Evolutionary conservation across 2,888 invertebrate genomes (phyloP), one percentile per base, ranked within the genome.

Genomic region (Anodontia alba): DNA sequence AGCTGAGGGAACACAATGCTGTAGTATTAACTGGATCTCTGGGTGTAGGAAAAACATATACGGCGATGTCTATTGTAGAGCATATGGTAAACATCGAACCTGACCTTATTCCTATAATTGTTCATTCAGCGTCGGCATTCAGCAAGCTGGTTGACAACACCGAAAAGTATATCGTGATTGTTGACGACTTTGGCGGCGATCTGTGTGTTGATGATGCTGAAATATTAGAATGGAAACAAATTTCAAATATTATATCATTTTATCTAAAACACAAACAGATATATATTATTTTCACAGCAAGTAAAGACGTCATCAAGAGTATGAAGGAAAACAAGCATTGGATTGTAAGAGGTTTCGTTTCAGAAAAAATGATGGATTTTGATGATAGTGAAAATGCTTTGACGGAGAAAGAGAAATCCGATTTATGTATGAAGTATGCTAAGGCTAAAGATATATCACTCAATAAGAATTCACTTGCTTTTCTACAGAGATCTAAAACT

Each of bases 41-140:
- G 8, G 85, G 85, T 20, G 73, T 67, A 49, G 85, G 85, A 1
- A 85, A 78, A 70, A 62, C 85, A 5, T 77, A 74, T 42, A 82
- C 78, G n/a, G 85, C 85, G 1, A 31, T 76, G 46, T 76, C 73
- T 20, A 26, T 85, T 0, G 38, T 78, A 3, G 46, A 77, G 17
- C 26, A 74, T 15, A 71, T 78, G 12, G n/a, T 71, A 7, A 57
- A 36, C n/a, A 23, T 26, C 7, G 20, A 85, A 29, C 38, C 69
- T 29, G 68, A 73, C 31, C 38, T 71, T n/a, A 17, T 33, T 7
- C 78, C 78, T 17, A 31, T 85, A 0, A 36, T 78, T 15, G 42
- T 81, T n/a, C 31, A 73, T n/a, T 57, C 62, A 8, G 69, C 57
- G 10, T 26, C 23, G 31, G 80, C 82, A 17, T 23, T 82, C 20